phyloP scores from a whole-genome alignment of 2,797 vertebrate species.

The Alauda arvensis region DNA sequence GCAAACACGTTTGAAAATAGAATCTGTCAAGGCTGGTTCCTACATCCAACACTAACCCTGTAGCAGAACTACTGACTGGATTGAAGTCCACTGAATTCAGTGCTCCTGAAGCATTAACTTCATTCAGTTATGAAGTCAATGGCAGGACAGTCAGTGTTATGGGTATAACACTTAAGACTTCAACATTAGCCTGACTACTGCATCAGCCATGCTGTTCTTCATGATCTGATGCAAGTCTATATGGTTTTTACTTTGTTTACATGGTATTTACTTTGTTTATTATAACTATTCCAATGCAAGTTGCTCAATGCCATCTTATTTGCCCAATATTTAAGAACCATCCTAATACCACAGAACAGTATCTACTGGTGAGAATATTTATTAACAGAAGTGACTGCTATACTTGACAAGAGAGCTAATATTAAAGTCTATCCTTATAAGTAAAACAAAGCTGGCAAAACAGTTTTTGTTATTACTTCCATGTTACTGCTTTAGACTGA shows the following conservation, averaged over 20 bases:
- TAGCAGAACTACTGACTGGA: not conserved
- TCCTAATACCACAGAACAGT: not conserved
- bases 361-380: not conserved
- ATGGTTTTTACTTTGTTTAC: not conserved
- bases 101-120: not conserved
- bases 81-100: not conserved
- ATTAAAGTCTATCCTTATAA: not conserved
- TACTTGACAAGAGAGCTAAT: not conserved
- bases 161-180: not conserved
- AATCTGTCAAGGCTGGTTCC: not conserved
- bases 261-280: not conserved
- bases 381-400: not conserved
- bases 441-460: not conserved
- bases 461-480: not conserved
- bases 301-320: not conserved
- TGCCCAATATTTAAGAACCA: not conserved
- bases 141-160: not conserved
- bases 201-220: not conserved
- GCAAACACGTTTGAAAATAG: not conserved
- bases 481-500: not conserved
- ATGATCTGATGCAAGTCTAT: not conserved
- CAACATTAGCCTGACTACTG: not conserved
- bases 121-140: not conserved
- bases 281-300: not conserved
- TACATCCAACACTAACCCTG: not conserved